phyloP scores from a whole-genome alignment of 1,140 invertebrate genomes.

The Probaryconus sp. region DNA sequence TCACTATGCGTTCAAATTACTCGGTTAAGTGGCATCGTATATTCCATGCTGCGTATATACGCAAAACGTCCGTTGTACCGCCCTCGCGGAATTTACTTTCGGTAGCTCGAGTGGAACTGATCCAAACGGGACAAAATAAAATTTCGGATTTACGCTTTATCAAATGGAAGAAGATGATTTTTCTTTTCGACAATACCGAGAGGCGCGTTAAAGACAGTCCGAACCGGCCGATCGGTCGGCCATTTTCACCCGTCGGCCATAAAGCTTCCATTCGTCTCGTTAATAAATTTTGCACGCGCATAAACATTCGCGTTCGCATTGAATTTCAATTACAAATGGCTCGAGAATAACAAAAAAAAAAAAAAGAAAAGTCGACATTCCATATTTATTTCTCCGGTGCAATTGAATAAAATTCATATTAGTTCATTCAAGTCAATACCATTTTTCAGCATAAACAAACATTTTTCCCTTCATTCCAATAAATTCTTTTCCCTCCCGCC shows the following conservation, averaged over 20 bases:
- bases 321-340: constrained; percentile 40
- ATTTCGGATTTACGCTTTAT: background rate
- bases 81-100: constrained; percentile 39
- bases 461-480: constrained; percentile 38
- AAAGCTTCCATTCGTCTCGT: background rate
- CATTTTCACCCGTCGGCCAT: background rate
- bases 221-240: no score
- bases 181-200: no score
- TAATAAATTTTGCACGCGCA: constrained; percentile 11
- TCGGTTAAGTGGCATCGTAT: constrained; percentile 52
- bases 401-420: constrained; percentile 50
- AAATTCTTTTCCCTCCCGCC: constrained; percentile 37
- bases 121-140: constrained; percentile 12
- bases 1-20: constrained; percentile 45
- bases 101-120: constrained; percentile 33
- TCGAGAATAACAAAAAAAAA: no score
- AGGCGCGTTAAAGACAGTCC: no score
- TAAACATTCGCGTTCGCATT: constrained; percentile 19
- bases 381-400: constrained; percentile 36
- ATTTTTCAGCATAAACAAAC: constrained; percentile 56
- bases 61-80: constrained; percentile 23
- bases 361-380: constrained; percentile 12
- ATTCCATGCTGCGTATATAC: constrained; percentile 39
- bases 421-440: constrained; percentile 49
- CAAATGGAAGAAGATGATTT: no score